phyloP scores from a whole-genome alignment of 23 tunicate species.

The Styela clava region DNA sequence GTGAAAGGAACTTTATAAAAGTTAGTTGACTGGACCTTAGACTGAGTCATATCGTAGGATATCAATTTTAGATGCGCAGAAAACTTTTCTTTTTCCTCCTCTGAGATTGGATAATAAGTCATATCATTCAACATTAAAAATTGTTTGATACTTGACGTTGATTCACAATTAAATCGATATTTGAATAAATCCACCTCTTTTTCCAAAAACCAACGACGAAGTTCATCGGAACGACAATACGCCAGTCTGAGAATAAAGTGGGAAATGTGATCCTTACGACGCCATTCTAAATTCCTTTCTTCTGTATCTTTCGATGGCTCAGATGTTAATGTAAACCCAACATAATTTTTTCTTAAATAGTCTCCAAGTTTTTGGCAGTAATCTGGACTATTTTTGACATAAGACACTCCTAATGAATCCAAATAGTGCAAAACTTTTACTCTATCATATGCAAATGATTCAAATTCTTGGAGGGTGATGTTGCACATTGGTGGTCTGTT shows the following conservation, averaged over 20 bases:
- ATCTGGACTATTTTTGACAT: constrained; percentile 58
- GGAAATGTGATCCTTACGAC: constrained; percentile 75
- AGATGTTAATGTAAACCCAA: constrained; percentile 59
- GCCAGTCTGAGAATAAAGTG: constrained; percentile 91
- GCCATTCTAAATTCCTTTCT: constrained; percentile 72
- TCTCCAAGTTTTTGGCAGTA: constrained; percentile 71
- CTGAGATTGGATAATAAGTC: constrained; percentile 78
- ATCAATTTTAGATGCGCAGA: constrained; percentile 30
- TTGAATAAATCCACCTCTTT: constrained; percentile 89
- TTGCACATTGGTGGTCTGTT: constrained; percentile 61
- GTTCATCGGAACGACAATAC: constrained; percentile 92
- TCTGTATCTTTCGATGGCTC: constrained; percentile 34
- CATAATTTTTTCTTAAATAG: constrained; percentile 71
- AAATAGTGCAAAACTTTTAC: constrained; percentile 81
- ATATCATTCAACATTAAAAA: constrained; percentile 53
- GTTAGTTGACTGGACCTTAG: constrained; percentile 37
- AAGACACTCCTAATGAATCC: constrained; percentile 67
- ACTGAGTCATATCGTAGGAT: constrained; percentile 45
- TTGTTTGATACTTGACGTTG: constrained; percentile 41
- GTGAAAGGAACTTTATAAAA: constrained; percentile 84
- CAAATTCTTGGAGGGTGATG: constrained; percentile 85
- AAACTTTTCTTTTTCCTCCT: constrained; percentile 56
- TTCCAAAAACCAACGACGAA: constrained; percentile 88
- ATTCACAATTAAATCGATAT: constrained; percentile 68
- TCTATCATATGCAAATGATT: constrained; percentile 72